Conservation (phyloP, 2,113 vertebrate genomes). For the Seriola quinqueradiata region DNA sequence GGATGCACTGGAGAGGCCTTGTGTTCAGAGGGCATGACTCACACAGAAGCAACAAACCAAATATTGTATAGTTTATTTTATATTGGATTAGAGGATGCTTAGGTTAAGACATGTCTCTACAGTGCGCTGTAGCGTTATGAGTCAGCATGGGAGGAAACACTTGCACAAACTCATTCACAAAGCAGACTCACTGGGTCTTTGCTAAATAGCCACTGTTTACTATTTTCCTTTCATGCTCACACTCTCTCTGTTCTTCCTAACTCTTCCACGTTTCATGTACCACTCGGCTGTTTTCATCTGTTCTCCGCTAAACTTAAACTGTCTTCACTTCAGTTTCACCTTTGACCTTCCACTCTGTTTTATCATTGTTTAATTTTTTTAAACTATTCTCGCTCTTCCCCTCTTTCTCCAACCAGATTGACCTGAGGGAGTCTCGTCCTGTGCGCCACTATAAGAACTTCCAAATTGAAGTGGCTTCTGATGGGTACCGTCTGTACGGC, state of each 20-base stretch:
- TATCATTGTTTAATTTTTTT: background rate
- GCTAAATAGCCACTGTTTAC: background rate
- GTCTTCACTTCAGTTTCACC: background rate
- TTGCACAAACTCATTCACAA: background rate
- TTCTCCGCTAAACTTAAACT: background rate
- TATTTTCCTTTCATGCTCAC: background rate
- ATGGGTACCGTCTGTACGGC: conserved; percentile 88
- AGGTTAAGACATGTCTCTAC: background rate
- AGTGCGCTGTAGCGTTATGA: background rate
- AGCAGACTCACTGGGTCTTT: background rate
- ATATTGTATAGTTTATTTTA: background rate
- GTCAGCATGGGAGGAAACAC: background rate
- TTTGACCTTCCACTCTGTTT: background rate
- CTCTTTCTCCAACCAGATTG: conserved; percentile 51
- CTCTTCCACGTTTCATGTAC: background rate
- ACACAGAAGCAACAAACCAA: background rate
- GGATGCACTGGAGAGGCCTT: background rate
- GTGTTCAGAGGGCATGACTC: background rate
- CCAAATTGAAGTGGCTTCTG: conserved; percentile 90
- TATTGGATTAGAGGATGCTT: conserved; percentile 2
- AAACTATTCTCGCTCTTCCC: background rate
- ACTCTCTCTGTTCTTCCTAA: background rate
- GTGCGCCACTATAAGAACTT: conserved; percentile 95
- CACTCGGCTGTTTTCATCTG: background rate
- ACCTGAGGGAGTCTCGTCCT: conserved; percentile 66